A percentile compares a stretch with the other conserved stretches of the same genome.
Evolutionary conservation across 2,797 vertebrate genomes (phyloP).

Genomic region (Anabacerthia variegaticeps): DNA sequence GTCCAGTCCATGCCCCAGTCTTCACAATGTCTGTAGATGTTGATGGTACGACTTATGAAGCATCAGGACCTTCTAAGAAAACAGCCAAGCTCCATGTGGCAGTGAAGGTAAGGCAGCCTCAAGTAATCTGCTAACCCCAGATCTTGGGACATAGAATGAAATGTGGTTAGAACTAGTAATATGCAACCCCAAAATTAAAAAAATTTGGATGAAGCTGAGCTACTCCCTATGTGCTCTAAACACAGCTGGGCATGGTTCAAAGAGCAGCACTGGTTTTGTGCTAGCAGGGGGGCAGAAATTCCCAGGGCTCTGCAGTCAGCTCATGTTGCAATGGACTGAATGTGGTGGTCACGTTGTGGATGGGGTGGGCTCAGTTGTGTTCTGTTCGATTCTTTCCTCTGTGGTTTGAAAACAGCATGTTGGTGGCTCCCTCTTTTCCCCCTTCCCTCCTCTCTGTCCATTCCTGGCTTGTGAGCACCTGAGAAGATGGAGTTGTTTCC

Average conservation of each 20-base stretch:
- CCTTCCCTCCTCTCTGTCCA: not conserved
- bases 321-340: not conserved
- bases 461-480: not conserved
- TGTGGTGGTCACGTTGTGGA: not conserved
- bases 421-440: not conserved
- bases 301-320: not conserved
- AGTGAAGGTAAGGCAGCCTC: slow-evolving; percentile 86
- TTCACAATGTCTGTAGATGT: slow-evolving; percentile 99
- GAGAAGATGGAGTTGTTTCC: not conserved
- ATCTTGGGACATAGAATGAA: not conserved
- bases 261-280: not conserved
- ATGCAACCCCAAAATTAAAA: not conserved
- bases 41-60: slow-evolving; percentile 93
- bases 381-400: not conserved
- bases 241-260: not conserved
- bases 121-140: not conserved
- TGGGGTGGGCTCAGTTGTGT: not conserved
- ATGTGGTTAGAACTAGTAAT: not conserved
- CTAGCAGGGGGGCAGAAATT: not conserved
- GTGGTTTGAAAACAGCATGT: not conserved
- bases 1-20: slow-evolving; percentile 96
- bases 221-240: not conserved
- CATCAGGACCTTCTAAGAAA: slow-evolving; percentile 98
- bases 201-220: not conserved
- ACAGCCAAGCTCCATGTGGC: slow-evolving; percentile 98